Conservation (phyloP, 2,797 vertebrate species). For the Muscicapa comitata region DNA sequence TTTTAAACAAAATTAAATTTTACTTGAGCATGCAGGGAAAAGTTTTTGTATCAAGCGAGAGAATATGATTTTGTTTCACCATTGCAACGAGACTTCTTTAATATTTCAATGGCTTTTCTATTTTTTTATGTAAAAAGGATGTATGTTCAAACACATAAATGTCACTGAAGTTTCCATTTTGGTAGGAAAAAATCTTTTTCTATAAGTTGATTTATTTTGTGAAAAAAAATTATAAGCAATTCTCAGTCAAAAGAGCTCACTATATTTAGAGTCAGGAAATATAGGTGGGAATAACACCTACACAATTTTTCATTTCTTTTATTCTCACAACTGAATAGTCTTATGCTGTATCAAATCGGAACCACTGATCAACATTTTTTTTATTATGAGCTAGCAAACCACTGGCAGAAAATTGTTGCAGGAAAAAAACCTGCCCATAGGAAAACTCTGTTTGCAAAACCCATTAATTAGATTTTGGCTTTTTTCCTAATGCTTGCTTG, state of each 20-base stretch:
- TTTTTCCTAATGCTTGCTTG: background rate
- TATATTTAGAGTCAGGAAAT: background rate
- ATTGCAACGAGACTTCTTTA: background rate
- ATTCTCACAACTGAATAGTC: background rate
- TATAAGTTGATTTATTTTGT: background rate
- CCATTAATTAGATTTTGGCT: background rate
- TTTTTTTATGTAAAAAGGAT: background rate
- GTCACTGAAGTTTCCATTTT: background rate
- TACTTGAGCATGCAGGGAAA: background rate
- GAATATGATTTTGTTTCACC: background rate
- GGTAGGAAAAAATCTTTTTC: background rate
- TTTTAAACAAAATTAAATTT: background rate
- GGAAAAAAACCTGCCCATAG: background rate
- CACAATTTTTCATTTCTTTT: background rate
- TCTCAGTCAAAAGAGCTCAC: background rate
- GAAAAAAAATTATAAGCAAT: background rate
- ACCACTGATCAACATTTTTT: accelerated
- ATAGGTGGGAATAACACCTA: background rate
- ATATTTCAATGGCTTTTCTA: background rate
- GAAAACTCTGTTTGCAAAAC: background rate
- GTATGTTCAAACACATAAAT: accelerated
- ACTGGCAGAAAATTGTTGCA: background rate
- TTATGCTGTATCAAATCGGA: background rate
- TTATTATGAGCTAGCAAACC: background rate
- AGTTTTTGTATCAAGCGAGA: background rate